phyloP scores from a whole-genome alignment of 2,797 vertebrate species.

The Lacerta viridis region DNA sequence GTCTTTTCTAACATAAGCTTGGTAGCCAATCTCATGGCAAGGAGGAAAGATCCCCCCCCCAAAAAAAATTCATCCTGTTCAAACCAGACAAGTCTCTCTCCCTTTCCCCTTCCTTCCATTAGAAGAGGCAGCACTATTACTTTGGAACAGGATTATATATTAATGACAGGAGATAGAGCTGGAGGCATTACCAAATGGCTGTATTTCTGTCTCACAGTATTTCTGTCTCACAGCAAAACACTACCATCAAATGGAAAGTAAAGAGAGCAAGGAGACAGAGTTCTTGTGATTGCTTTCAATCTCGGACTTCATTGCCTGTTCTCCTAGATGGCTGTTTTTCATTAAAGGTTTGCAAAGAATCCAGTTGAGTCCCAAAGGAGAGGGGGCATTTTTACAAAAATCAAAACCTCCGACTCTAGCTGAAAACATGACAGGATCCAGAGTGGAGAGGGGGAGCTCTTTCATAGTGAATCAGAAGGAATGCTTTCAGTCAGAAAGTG shows the following conservation, averaged over 20 bases:
- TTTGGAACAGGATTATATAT: not conserved
- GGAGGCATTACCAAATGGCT: not conserved
- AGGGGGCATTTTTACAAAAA: no score
- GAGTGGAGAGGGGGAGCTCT: no score
- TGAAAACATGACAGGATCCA: no score
- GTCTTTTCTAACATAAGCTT: not conserved
- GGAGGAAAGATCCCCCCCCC: not conserved
- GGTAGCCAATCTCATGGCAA: not conserved
- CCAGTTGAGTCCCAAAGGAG: no score
- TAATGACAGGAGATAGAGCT: not conserved
- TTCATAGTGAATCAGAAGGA: no score
- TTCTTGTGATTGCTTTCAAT: not conserved
- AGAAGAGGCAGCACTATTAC: not conserved
- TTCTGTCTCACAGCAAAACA: not conserved
- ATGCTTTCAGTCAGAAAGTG: no score
- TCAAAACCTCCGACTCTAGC: no score
- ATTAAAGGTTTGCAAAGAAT: no score
- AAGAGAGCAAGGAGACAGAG: not conserved
- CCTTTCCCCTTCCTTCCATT: no score
- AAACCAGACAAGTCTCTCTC: not conserved
- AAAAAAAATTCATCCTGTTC: not conserved
- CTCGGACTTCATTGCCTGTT: no score
- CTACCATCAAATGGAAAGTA: not conserved
- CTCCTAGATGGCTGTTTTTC: no score
- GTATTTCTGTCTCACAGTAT: not conserved